Percentiles rank a stretch among this genome's conserved stretches.
Conservation (phyloP, 1,140 invertebrate species). For the Diplogasteroides magnus region DNA sequence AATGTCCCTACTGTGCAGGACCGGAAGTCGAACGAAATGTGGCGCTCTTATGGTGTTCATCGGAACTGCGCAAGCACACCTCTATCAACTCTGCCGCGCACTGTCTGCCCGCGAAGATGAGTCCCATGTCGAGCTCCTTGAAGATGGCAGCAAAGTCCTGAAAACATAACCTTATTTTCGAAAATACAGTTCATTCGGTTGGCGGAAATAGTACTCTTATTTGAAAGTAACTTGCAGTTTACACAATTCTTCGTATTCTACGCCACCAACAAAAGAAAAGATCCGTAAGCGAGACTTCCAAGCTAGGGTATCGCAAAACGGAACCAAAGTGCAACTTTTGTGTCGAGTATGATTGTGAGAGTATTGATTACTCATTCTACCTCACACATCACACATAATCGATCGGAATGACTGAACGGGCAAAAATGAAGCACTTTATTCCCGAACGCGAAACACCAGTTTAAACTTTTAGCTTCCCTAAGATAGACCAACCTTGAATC, state of each 20-base stretch:
- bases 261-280: too few relatives aligned
- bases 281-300: too few relatives aligned
- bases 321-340: background rate
- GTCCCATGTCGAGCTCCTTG: background rate
- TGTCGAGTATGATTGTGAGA: too few relatives aligned
- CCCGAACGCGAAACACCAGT: background rate
- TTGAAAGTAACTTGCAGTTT: background rate
- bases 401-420: too few relatives aligned
- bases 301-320: too few relatives aligned
- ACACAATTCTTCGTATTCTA: background rate
- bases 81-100: slow-evolving; percentile 5
- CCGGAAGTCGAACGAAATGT: too few relatives aligned
- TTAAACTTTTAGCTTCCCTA: background rate
- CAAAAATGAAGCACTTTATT: background rate
- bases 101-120: slow-evolving; percentile 4
- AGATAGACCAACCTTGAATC: background rate
- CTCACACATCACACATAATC: too few relatives aligned
- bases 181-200: background rate
- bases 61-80: background rate
- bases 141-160: background rate
- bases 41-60: too few relatives aligned
- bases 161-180: background rate
- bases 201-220: background rate
- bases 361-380: too few relatives aligned
- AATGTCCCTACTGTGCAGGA: too few relatives aligned